Conservation (phyloP, 2,797 vertebrate genomes). For the Phataginus tetradactyla region DNA sequence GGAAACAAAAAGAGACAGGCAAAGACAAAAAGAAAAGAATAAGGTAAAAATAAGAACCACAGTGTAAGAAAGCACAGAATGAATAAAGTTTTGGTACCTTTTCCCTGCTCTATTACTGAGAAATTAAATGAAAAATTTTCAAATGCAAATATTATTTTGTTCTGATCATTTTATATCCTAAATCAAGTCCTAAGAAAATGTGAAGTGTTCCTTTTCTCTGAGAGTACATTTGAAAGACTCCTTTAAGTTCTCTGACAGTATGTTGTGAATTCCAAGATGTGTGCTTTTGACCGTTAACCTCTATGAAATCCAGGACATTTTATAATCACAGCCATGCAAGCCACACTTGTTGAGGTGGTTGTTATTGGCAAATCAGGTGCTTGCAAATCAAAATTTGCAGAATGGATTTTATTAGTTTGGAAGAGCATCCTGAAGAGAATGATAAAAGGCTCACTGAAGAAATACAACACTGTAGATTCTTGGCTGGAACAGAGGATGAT, state of each 20-base stretch:
- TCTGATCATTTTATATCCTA: conserved; percentile 31
- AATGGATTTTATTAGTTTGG: not conserved
- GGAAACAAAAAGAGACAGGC: conserved; percentile 17
- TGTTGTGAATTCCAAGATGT: not conserved
- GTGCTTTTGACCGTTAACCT: not conserved
- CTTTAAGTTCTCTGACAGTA: not conserved
- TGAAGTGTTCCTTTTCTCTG: not conserved
- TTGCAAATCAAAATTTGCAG: not conserved
- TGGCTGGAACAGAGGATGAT: not conserved
- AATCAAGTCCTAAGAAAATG: conserved; percentile 6
- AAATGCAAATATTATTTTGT: conserved; percentile 51
- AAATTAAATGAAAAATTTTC: conserved; percentile 63
- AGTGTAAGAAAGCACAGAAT: not conserved
- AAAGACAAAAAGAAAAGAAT: not conserved
- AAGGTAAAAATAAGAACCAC: not conserved
- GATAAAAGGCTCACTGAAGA: not conserved
- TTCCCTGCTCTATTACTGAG: not conserved
- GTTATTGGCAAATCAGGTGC: not conserved
- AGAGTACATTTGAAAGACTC: conserved; percentile 5
- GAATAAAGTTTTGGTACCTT: not conserved
- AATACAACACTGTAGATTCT: not conserved
- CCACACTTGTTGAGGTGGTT: not conserved
- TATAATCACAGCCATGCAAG: not conserved
- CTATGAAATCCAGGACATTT: not conserved
- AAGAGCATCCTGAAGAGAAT: not conserved